A percentile compares a stretch with the other conserved stretches of the same genome.
phyloP scores from a whole-genome alignment of 1,140 invertebrate genomes.

The Asbolus verrucosus region DNA sequence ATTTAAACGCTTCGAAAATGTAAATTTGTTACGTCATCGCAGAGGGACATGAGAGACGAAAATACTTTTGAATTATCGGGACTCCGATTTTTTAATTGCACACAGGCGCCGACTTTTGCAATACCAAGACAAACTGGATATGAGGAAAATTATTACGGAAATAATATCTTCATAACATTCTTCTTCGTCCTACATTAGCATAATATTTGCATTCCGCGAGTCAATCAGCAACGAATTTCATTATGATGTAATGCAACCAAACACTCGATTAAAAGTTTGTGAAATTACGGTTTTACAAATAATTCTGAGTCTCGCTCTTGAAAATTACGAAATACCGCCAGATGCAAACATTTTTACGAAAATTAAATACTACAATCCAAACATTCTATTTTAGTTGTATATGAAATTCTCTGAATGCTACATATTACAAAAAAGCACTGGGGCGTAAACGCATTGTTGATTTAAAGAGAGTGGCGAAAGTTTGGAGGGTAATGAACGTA shows the following conservation, averaged over 20 bases:
- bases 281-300: no score
- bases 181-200: slow-evolving; percentile 5
- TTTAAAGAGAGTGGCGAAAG: slow-evolving; percentile 31
- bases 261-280: neutral
- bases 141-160: no score
- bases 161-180: slow-evolving; percentile 9
- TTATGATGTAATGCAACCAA: neutral
- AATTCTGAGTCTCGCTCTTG: no score
- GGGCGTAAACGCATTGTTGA: slow-evolving; percentile 20
- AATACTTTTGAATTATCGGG: no score
- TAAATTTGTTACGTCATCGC: neutral
- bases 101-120: no score
- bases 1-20: slow-evolving; percentile 10
- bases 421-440: slow-evolving; percentile 6
- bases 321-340: no score
- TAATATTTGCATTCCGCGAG: slow-evolving; percentile 23
- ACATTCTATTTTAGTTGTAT: no score
- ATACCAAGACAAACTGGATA: no score
- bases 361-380: no score
- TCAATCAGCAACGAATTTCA: slow-evolving; percentile 5
- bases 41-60: no score
- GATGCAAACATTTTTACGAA: no score
- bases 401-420: neutral
- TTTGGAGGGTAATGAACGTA: slow-evolving; percentile 21
- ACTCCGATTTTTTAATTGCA: neutral